Base-by-base conservation (phyloP, 2,888 invertebrate genomes). In the Heliconius cydno region DNA sequence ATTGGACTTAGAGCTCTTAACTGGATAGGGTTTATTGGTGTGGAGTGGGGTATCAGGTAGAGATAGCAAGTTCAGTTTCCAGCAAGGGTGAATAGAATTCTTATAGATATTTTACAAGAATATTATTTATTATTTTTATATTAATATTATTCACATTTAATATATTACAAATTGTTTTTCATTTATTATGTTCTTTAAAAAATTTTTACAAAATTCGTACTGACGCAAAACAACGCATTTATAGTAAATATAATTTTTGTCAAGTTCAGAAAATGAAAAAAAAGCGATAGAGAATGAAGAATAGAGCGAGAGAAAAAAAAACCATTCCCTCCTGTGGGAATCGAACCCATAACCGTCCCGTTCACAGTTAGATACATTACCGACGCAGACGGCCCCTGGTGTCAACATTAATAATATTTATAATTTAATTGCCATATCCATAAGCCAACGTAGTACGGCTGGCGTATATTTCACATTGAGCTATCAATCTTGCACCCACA, bases 401-500 rank as follows among this genome's bases (percentile, higher is more conserved):
- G 15, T 25, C 38, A 3, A 41, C 41, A 41, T 70, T 25, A 70
- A 70, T 70, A 70, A 70, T 70, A 70, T 70, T 46, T 70, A 46
- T 70, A 70, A 70, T 41, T 70, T 75, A 75, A 65, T 46, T 83
- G 80, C 79, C 85, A 76, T 78, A 82, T 85, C 81, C 83, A 72
- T 74, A 70, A 83, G 85, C 81, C 83, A 85, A 86, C 81, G 82
- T 76, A 81, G 80, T 38, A 76, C 78, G 76, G 72, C 72, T 77
- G 80, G 83, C 41, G 89, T 90, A 91, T 91, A 91, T 90, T 89
- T 92, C 91, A 92, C 90, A 88, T 83, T 82, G 85, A 84, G 86
- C 88, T 84, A 94, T 94, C 92, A 91, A 92, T 94, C 94, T 90
- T 88, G 83, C 89, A 86, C 93, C 92, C 88, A 90, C 92, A 79